Percentiles rank a stretch among this genome's conserved stretches.
Evolutionary conservation across 2,888 invertebrate genomes (phyloP).

Genomic region (Geophilus truncorum): DNA sequence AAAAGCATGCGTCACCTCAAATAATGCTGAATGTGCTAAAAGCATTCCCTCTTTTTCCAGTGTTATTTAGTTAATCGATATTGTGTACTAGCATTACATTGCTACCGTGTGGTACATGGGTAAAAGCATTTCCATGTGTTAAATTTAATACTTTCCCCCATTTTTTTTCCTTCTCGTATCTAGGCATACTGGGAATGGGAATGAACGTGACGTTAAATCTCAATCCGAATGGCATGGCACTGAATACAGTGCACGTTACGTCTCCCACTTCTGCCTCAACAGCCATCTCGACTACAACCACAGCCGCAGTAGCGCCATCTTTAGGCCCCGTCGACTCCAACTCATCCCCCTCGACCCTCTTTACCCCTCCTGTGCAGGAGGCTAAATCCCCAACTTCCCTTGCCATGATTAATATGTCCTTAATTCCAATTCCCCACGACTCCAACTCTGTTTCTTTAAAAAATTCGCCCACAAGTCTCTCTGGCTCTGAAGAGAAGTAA

Average conservation of each 20-base stretch:
- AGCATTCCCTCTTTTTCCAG: not conserved
- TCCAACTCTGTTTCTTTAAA: not conserved
- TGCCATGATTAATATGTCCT: not conserved
- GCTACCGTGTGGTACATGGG: not conserved
- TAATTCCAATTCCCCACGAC: not conserved
- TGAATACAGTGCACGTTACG: constrained; percentile 31
- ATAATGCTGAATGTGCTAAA: not conserved
- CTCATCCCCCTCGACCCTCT: not conserved
- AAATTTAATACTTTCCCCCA: constrained; percentile 33
- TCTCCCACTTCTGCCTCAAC: constrained; percentile 18
- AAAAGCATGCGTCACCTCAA: not conserved
- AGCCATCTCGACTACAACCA: not conserved
- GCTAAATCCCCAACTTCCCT: not conserved
- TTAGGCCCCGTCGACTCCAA: not conserved
- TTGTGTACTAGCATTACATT: not conserved
- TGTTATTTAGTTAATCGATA: constrained; percentile 31
- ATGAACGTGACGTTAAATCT: constrained; percentile 59
- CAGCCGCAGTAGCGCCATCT: not conserved
- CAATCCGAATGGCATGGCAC: constrained; percentile 40
- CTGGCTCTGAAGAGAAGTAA: not conserved
- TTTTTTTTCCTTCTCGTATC: constrained; percentile 34
- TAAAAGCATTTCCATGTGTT: not conserved
- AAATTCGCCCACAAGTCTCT: not conserved
- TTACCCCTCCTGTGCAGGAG: constrained; percentile 22
- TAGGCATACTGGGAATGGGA: constrained; percentile 48